Base-by-base conservation (phyloP, 2,113 vertebrate genomes). In the Caracal caracal region DNA sequence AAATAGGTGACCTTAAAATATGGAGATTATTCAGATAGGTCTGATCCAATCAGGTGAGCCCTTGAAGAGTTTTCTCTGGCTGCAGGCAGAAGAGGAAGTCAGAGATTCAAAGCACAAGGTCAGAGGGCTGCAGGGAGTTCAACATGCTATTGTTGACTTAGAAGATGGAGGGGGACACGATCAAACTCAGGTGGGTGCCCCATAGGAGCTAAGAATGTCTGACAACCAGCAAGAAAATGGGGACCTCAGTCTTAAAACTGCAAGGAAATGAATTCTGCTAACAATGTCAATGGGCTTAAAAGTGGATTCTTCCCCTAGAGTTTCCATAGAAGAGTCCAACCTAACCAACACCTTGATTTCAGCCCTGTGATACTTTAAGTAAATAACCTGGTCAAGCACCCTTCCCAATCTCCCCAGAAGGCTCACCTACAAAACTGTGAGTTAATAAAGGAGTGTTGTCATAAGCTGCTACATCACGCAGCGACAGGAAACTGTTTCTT, bases 261-360 rank as follows among this genome's bases (percentile, higher is more conserved):
- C 24, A 88, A 95, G 84, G 20, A 76, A 90, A 81, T 88, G 90
- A 65, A 30, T 30, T 76, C 49, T 94, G 4, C 56, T 30, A 94
- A 80, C 13, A 89, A 76, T 1, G 20, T 76, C 73, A 84, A 86
- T 91, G n/a, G 59, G 4, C 8, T 65, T 20, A n/a, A 28, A 85
- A 88, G 30, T 11, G 8, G 24, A 80, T 68, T 86, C 66, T 87
- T 92, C 78, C 3, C 73, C 56, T 17, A 20, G 20, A 95, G 20
- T 82, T 35, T 63, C 40, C 56, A 92, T 20, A 3, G 40, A 49
- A 85, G 28, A 68, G n/a, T 51, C 13, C 2, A 26, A 33, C n/a
- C 9, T 76, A 20, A 2, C 35, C 66, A 37, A 87, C 22, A 56
- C 5, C n/a, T 71, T 92, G 85, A 81, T 86, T 85, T 96, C 33